Evolutionary conservation across 2,888 invertebrate species (phyloP).

Genomic region (Nowickia ferox): DNA sequence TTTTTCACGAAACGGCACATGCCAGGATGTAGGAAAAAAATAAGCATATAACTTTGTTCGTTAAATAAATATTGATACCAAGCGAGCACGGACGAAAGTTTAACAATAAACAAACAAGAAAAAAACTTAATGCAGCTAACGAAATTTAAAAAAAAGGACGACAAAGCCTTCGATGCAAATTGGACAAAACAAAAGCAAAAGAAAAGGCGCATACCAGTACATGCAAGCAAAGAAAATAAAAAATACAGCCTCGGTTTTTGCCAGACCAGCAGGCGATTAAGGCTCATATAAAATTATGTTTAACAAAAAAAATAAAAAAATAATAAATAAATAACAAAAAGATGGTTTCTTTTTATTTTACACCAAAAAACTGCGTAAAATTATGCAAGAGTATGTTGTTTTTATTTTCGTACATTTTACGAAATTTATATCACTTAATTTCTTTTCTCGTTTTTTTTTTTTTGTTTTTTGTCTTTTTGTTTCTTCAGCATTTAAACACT

Average conservation of each 20-base stretch:
- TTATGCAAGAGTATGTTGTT: slow-evolving; percentile 49
- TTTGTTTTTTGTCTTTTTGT: too few relatives aligned
- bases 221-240: background rate
- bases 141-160: background rate
- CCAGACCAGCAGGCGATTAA: slow-evolving; percentile 57
- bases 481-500: slow-evolving; percentile 47
- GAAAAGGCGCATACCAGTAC: background rate
- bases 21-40: slow-evolving; percentile 45
- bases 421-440: slow-evolving; percentile 38
- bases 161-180: background rate
- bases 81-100: slow-evolving; percentile 19
- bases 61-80: slow-evolving; percentile 58
- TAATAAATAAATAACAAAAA: background rate
- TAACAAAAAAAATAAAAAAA: too few relatives aligned
- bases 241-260: slow-evolving; percentile 8
- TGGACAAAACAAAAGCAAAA: background rate
- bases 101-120: slow-evolving; percentile 28
- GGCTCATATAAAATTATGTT: slow-evolving; percentile 42
- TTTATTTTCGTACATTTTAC: slow-evolving; percentile 37
- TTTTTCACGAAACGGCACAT: slow-evolving; percentile 68
- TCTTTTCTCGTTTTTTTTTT: background rate
- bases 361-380: slow-evolving; percentile 36
- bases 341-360: background rate
- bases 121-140: background rate
- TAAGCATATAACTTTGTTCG: slow-evolving; percentile 23